Percentiles rank a stretch among this genome's conserved stretches.
Evolutionary conservation across 2,888 invertebrate genomes (phyloP).

Genomic region (Orthosia gracilis): DNA sequence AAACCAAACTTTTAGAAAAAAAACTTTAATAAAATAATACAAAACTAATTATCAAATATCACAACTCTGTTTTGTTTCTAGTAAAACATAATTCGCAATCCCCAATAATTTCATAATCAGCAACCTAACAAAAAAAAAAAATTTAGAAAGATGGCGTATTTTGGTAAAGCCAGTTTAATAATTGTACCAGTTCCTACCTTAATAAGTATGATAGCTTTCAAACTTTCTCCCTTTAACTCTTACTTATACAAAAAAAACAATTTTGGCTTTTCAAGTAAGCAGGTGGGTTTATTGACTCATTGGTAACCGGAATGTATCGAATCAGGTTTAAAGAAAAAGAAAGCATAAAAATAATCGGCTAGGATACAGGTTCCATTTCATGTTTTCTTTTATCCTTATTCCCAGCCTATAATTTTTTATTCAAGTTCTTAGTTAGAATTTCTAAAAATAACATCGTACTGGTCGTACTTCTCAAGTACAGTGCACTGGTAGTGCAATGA

Average conservation of each 20-base stretch:
- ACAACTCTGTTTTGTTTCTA: no score
- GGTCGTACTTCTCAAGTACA: not conserved
- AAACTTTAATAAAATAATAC: no score
- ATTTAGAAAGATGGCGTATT: no score
- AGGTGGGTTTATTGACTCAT: not conserved
- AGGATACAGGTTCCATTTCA: not conserved
- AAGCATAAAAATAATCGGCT: constrained; percentile 1
- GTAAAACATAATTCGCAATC: no score
- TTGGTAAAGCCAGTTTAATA: not conserved
- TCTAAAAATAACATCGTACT: not conserved
- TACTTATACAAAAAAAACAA: not conserved
- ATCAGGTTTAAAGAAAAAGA: not conserved
- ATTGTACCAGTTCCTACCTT: not conserved
- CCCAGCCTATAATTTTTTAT: not conserved
- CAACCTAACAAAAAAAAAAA: no score
- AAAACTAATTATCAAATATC: no score
- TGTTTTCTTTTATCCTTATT: not conserved
- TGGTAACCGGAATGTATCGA: no score
- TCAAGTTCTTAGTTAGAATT: not conserved
- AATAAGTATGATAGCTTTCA: not conserved
- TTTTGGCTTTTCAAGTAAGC: not conserved
- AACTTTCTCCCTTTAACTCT: not conserved
- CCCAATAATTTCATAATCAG: no score
- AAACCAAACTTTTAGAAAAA: no score
- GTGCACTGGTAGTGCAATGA: not conserved